Conservation (phyloP, 2,797 vertebrate species). For the Podarcis lilfordi region DNA sequence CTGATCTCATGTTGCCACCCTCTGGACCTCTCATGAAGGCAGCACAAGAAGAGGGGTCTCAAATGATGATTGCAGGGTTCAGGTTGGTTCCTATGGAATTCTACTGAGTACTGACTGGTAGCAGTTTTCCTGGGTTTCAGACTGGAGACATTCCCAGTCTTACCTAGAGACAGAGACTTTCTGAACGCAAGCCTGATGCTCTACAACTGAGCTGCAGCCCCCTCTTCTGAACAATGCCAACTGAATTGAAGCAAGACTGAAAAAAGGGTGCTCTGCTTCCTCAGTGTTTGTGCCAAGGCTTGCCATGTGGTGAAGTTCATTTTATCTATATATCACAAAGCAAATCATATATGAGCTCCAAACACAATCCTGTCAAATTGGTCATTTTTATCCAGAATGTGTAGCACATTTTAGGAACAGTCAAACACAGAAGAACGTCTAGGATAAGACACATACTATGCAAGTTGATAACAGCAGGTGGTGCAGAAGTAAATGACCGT, state of each 20-base stretch:
- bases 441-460: slow-evolving; percentile 12
- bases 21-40: too few relatives aligned
- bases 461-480: slow-evolving; percentile 21
- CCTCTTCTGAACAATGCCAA: not conserved
- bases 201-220: too few relatives aligned
- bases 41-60: too few relatives aligned
- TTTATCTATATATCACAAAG: not conserved
- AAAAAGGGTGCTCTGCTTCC: not conserved
- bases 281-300: not conserved
- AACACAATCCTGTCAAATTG: not conserved
- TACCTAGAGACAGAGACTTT: too few relatives aligned
- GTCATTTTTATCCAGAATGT: not conserved
- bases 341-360: not conserved
- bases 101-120: too few relatives aligned
- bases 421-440: not conserved
- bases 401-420: not conserved
- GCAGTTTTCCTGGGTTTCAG: too few relatives aligned
- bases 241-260: not conserved
- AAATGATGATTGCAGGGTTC: too few relatives aligned
- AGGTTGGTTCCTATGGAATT: too few relatives aligned
- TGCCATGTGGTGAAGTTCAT: not conserved
- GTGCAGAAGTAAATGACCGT: slow-evolving; percentile 21
- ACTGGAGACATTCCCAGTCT: too few relatives aligned
- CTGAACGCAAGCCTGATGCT: too few relatives aligned
- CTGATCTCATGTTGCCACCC: too few relatives aligned